Base-by-base conservation (phyloP, 2,888 invertebrate species). In the Mimumesa dahlbomi region DNA sequence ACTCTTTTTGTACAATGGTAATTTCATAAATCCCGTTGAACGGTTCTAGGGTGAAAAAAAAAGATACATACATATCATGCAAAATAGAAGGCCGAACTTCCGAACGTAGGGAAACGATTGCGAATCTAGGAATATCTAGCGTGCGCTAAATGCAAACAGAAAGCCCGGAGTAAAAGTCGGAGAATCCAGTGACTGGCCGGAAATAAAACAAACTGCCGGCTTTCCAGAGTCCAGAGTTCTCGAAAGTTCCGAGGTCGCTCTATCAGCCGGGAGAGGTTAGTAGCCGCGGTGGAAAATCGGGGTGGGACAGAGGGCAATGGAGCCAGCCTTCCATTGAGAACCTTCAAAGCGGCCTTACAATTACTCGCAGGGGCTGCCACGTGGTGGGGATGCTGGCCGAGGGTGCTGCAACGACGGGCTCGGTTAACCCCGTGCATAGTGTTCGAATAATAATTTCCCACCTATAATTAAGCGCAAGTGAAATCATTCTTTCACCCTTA, bases 311-410 rank as follows among this genome's bases (percentile, higher is more conserved):
- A 36, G 54, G 48, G 59, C 52, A 72, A 74, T 73, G 73, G 65
- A 52, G 52, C 43, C 29, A 31, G 25, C 36, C 16, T 77, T 75
- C 68, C 77, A 83, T 81, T 81, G 81, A 82, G 80, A 81, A 83
- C 75, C 81, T 79, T 83, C 75, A 80, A 79, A 77, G 77, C 74
- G 64, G 73, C 62, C 75, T 58, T 72, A 50, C 49, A 40, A 63
- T 62, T 48, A 50, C 54, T 65, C 62, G 74, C 56, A 57, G 52
- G 57, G 59, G 61, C 5, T 16, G 16, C 19, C 1, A 18, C 6
- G 45, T 6, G 50, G 16, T 34, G 46, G 36, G 71, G 71, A 58
- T 58, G 63, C 50, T 31, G 49, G 50, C 54, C 63, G 63, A 70
- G 65, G 56, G 63, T 63, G 31, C 63, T 63, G 31, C 63, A 43